Conservation (phyloP, 2,113 vertebrate species). For the Egretta garzetta region DNA sequence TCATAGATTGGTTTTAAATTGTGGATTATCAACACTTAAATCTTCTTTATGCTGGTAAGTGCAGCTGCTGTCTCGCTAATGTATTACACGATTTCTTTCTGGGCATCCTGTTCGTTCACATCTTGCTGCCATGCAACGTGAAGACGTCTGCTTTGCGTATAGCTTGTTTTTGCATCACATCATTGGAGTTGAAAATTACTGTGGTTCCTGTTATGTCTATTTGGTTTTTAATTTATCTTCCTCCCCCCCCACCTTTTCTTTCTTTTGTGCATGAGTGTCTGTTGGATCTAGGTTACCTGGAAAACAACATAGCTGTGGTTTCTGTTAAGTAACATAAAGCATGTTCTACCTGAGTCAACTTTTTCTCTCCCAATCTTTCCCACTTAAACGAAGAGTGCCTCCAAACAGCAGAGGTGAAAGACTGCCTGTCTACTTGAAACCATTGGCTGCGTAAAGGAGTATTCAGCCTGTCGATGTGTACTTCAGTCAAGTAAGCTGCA, state of each 20-base stretch:
- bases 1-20: not conserved
- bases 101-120: not conserved
- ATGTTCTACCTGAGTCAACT: not conserved
- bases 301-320: not conserved
- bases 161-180: not conserved
- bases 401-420: not conserved
- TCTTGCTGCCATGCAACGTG: not conserved
- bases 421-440: not conserved
- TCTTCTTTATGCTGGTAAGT: not conserved
- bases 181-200: not conserved
- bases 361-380: not conserved
- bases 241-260: too few species aligned
- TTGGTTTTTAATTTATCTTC: not conserved
- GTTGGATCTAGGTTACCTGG: not conserved
- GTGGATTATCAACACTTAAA: not conserved
- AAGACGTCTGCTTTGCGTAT: not conserved
- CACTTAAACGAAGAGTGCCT: not conserved
- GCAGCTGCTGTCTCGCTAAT: not conserved
- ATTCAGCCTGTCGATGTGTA: not conserved
- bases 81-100: not conserved
- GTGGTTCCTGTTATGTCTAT: not conserved
- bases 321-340: not conserved
- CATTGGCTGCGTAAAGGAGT: not conserved
- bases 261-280: not conserved
- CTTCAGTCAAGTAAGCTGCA: not conserved